Base-by-base conservation (phyloP, 2,113 vertebrate genomes). In the Saccopteryx leptura region DNA sequence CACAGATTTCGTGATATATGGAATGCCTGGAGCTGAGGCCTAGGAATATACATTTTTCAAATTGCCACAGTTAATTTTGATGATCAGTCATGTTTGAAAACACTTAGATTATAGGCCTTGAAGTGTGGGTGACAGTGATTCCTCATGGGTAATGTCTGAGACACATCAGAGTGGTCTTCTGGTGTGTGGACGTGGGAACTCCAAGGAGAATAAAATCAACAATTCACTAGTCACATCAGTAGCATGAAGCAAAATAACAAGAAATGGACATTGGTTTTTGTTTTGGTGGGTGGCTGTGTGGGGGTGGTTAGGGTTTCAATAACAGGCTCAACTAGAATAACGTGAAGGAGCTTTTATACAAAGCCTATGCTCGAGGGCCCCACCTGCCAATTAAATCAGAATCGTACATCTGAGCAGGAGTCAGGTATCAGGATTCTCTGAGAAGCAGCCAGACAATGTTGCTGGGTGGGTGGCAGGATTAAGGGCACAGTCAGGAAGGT, bases 281-380 rank as follows among this genome's bases (percentile, higher is more conserved):
- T 39, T 39, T 39, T 39, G 39, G 39, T 39, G 39, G 39, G 39
- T 39, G 39, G 39, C 39, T 39, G 39, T 39, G 39, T 39, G 15
- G 17, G 39, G 48, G 12, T 28, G 24, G 46, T 10, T 7, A 12
- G 13, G 17, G 54, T 19, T 58, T 93, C 48, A 58, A 11, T 65
- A 85, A 85, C n/a, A 58, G 65, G 13, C n/a, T 81, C 65, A 61
- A 3, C 24, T 24, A 17, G 28, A 91, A 72, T 74, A 74, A 82
- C n/a, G 28, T 28, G 23, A 48, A 84, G 15, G 46, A 83, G 2
- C 1, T 52, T 31, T 66, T 17, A 26, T 48, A 21, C 13, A 26
- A 24, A 14, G 23, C 10, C 24, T 52, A 0, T 11, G 56, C 66
- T 33, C n/a, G 1, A 1, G 24, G 28, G 19, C 10, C 72, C 69